Base-by-base conservation (phyloP, 1,140 invertebrate species). In the Diorhabda carinulata region DNA sequence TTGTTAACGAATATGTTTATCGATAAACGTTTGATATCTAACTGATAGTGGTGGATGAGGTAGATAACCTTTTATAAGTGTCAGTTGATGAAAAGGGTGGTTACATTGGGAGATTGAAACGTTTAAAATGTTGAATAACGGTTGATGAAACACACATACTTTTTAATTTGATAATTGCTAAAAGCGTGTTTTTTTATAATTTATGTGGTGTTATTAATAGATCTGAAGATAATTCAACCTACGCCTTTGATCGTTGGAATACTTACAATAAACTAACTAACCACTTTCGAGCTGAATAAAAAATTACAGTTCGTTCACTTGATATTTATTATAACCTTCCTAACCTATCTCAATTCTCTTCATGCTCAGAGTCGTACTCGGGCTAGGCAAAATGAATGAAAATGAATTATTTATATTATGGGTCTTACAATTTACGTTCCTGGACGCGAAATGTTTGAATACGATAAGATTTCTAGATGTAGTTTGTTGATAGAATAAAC, bases 271-370 rank as follows among this genome's bases (percentile, higher is more conserved):
- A 45, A 64, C 52, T 47, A 65, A 40, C 41, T 45, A 45, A 43
- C 43, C 41, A 65, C 64, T 65, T 65, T 65, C 64, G 64, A 57
- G 57, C 40, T 9, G 47, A 65, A 65, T 65, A 65, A 65, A 65
- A 65, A 65, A 47, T 40, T 42, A 57, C 43, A 71, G 73, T 75
- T 75, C 72, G 71, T 75, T 75, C 73, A 73, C 73, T 68, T 71
- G 70, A 68, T 68, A 75, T 75, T 75, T 73, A 73, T 73, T 70
- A 60, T 68, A 74, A 74, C 73, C 72, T 73, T 75, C 72, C 72
- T 75, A 75, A 75, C 73, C 73, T 73, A 75, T 73, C 72, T 74
- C 64, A 70, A 70, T 66, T 70, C 47, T 59, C 41, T 70, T 66
- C 58, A 66, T 61, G 64, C 56, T 47, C 68, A 65, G 62, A 52